These are phyloP conservation scores for Acanthosepion pharaonis DNA, from an alignment of 2,888 invertebrate genomes.

Conservation along the genomic window DNA sequence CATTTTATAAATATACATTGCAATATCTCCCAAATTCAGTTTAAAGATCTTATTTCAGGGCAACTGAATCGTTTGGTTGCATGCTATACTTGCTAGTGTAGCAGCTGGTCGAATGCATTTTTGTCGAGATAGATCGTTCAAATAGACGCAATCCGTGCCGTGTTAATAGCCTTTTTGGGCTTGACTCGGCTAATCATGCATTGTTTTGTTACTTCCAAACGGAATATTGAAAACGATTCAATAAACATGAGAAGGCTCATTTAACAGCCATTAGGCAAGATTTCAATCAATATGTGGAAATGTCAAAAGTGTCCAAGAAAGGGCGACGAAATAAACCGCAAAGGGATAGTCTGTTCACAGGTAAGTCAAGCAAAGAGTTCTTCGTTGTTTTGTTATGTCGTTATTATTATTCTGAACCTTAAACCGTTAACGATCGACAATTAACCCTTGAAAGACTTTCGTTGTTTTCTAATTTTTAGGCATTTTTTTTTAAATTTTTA, in stretches of 20 bases:
- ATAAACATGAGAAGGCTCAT: background rate
- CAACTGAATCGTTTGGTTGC: background rate
- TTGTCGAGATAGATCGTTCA: background rate
- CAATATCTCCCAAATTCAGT: background rate
- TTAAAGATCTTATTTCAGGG: background rate
- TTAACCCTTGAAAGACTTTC: background rate
- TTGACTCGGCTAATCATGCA: background rate
- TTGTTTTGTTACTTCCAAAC: background rate
- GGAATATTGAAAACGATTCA: background rate
- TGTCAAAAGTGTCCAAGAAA: conserved; percentile 45
- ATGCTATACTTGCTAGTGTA: background rate
- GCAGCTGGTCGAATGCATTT: background rate
- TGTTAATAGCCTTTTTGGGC: conserved; percentile 1
- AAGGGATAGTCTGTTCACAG: conserved; percentile 33
- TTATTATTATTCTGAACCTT: background rate
- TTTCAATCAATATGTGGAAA: conserved; percentile 44
- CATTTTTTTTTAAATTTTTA: background rate
- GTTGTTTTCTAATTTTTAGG: too few species aligned
- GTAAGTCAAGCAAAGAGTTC: background rate
- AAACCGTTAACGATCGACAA: background rate
- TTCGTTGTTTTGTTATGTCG: background rate
- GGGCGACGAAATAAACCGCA: conserved; percentile 33
- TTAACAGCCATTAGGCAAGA: background rate
- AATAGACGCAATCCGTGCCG: background rate
- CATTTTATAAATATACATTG: background rate